phyloP scores from a whole-genome alignment of 1,140 invertebrate genomes.

The Bombus picipes region DNA sequence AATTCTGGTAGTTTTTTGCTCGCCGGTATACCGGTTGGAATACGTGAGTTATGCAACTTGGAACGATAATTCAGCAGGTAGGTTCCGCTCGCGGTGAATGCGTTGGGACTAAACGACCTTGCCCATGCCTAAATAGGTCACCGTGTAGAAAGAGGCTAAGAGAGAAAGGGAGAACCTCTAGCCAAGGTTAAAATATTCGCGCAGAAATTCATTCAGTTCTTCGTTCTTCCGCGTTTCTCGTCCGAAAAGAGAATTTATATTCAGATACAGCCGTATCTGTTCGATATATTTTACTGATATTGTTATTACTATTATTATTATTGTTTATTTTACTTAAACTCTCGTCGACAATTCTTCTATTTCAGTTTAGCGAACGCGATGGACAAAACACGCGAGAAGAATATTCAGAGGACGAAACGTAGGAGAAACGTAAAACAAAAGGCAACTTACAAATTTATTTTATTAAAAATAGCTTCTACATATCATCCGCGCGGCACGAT shows the following conservation, averaged over 20 bases:
- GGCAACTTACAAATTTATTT: too few species aligned
- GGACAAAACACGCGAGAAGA: too few species aligned
- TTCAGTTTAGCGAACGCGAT: too few species aligned
- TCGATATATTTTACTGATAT: neutral
- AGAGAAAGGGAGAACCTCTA: constrained; percentile 42
- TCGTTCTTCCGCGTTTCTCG: constrained; percentile 39
- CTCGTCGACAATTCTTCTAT: too few species aligned
- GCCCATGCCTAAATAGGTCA: constrained; percentile 55
- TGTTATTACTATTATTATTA: fast-evolving
- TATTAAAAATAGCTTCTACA: fast-evolving
- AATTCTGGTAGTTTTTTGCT: neutral
- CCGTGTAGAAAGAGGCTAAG: constrained; percentile 43
- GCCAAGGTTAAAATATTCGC: constrained; percentile 46
- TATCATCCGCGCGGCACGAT: fast-evolving
- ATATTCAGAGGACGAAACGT: too few species aligned
- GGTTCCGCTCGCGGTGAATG: constrained; percentile 41
- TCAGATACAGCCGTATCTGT: neutral
- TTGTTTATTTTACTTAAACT: fast-evolving
- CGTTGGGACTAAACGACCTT: constrained; percentile 48
- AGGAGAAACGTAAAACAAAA: fast-evolving
- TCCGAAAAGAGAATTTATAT: neutral
- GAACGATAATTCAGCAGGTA: constrained; percentile 55
- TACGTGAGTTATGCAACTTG: constrained; percentile 27
- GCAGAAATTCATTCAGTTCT: constrained; percentile 6
- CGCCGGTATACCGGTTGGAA: constrained; percentile 1